Evolutionary conservation across 1,140 invertebrate genomes (phyloP).

Genomic region (Pemphigus obesinymphae): DNA sequence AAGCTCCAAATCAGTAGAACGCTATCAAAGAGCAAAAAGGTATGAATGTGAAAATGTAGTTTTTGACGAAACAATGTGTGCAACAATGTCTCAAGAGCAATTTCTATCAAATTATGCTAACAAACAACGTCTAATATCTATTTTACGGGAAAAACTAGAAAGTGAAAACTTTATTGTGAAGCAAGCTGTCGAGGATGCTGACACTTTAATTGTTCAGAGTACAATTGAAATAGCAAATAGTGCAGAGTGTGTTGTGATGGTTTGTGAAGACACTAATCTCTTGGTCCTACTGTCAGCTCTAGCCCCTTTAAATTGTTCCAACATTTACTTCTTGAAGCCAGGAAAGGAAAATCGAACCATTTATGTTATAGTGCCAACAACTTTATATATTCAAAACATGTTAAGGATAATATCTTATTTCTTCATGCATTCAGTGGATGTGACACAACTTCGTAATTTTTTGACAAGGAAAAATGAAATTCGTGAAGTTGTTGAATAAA

Average conservation of each 20-base stretch:
- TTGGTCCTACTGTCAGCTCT: background rate
- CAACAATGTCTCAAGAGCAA: slow-evolving; percentile 34
- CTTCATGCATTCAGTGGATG: too few species aligned
- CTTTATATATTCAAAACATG: too few species aligned
- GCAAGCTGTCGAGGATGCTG: slow-evolving; percentile 43
- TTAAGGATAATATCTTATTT: too few species aligned
- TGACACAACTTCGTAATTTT: too few species aligned
- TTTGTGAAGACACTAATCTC: background rate
- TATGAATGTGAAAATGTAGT: slow-evolving; percentile 2
- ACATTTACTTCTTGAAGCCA: background rate
- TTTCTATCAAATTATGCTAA: slow-evolving; percentile 35
- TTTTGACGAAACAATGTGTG: slow-evolving; percentile 30
- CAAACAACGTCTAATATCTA: background rate
- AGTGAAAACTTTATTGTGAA: too few species aligned
- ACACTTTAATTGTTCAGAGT: slow-evolving; percentile 43
- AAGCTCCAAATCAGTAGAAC: slow-evolving; percentile 5
- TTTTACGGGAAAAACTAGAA: too few species aligned
- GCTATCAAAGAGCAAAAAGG: background rate
- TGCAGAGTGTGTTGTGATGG: background rate
- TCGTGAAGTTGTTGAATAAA: too few species aligned
- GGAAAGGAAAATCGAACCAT: too few species aligned
- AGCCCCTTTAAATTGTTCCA: background rate
- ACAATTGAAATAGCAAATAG: slow-evolving; percentile 32
- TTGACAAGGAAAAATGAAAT: too few species aligned
- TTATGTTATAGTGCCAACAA: too few species aligned